Base-by-base conservation (phyloP, 2,113 vertebrate species). In the Bettongia penicillata region DNA sequence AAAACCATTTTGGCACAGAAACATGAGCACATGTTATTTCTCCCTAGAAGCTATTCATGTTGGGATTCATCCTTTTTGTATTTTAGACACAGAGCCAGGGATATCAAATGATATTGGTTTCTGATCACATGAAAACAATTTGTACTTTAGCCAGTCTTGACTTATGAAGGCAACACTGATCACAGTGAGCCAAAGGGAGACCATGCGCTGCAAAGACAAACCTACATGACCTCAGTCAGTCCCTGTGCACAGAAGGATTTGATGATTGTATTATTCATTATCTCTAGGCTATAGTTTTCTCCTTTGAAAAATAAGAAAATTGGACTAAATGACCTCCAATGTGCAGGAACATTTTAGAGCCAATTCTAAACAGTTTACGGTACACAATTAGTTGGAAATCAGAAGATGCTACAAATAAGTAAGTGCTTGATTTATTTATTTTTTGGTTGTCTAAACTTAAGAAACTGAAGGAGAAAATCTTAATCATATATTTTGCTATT, bases 1-100 rank as follows among this genome's bases (percentile, higher is more conserved):
- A 91, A 28, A 93, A 91, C 57, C 6, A 48, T 93, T 91, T 92
- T n/a, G 68, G 68, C 37, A 22, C n/a, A 43, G 68, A 93, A 68
- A 28, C 47, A 23, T 11, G 49, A 91, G 51, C 47, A 23, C 1
- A 3, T 89, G 26, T 19, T 8, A 50, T 95, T 96, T 93, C 37
- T 94, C 51, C 47, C 77, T 53, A 53, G 92, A 91, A 68, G 89
- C 25, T 48, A 51, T 50, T 37, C 31, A 9, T 37, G 91, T 84
- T 84, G 68, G 68, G 68, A 84, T 84, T 84, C 68, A 84, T 16
- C n/a, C 68, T 77, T 12, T 77, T n/a, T 43, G 19, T 84, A 22
- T 84, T 84, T 84, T 43, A 84, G n/a, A 43, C 19, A 43, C 19
- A 84, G 68, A 22, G 8, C 6, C 37, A 23, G 68, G 68, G n/a